Conservation (phyloP, 2,888 invertebrate species). For the Timandra comae region DNA sequence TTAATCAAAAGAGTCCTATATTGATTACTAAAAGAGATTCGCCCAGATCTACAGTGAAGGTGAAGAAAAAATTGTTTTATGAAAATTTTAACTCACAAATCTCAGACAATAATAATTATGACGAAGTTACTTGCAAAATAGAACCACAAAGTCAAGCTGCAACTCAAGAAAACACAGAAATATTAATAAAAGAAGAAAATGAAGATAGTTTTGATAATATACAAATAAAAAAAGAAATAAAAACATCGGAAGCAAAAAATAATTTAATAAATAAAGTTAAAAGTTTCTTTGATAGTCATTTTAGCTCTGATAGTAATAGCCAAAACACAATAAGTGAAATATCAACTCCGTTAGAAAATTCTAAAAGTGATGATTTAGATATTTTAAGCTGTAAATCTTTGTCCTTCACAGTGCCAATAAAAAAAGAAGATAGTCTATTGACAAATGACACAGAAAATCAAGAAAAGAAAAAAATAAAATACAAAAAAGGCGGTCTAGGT, state of each 20-base stretch:
- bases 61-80: constrained; percentile 46
- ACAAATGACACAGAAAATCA: constrained; percentile 5
- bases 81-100: no score
- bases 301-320: constrained; percentile 46
- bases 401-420: constrained; percentile 16
- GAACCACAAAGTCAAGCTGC: constrained; percentile 1
- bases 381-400: constrained; percentile 38
- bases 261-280: constrained; percentile 42
- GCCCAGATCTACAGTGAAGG: constrained; percentile 28
- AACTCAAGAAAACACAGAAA: constrained; percentile 1
- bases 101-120: no score
- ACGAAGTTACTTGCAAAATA: constrained; percentile 1
- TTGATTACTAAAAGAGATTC: constrained; percentile 32
- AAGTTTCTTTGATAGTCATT: constrained; percentile 51
- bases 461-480: constrained; percentile 41
- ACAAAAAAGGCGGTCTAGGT: constrained; percentile 68
- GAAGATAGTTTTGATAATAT: constrained; percentile 3
- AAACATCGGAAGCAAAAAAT: constrained; percentile 10
- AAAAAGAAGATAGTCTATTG: constrained; percentile 11
- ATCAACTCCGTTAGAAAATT: constrained; percentile 37
- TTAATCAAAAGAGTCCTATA: constrained; percentile 42
- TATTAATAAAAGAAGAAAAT: constrained; percentile 3
- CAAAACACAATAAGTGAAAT: constrained; percentile 52
- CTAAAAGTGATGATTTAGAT: constrained; percentile 44
- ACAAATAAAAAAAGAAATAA: constrained; percentile 3